phyloP scores from a whole-genome alignment of 2,888 invertebrate genomes.

The Azorinus chamasolen region DNA sequence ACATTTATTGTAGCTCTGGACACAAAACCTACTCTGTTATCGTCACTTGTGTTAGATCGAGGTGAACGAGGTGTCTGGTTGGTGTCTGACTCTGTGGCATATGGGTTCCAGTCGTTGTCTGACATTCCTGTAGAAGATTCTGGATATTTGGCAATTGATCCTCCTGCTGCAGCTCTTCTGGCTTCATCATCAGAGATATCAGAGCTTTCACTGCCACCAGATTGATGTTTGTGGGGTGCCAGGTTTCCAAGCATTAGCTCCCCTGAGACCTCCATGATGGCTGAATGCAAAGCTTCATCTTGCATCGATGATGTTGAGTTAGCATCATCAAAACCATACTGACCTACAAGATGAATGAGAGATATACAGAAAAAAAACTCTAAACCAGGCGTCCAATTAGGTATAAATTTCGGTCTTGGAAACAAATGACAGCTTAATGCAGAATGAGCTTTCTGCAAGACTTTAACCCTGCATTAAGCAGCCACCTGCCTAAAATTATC shows the following conservation, averaged over 20 bases:
- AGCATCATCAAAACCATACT: conserved; percentile 45
- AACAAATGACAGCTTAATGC: too few relatives aligned
- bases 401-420: too few relatives aligned
- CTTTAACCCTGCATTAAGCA: too few relatives aligned
- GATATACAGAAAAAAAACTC: too few relatives aligned
- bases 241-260: conserved; percentile 78
- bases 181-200: conserved; percentile 67
- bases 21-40: conserved; percentile 41
- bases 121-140: conserved; percentile 79
- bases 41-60: conserved; percentile 53
- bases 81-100: conserved; percentile 80
- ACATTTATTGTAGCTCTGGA: conserved; percentile 53
- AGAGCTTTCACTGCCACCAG: conserved; percentile 66
- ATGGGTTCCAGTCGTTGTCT: conserved; percentile 82
- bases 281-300: conserved; percentile 73
- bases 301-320: conserved; percentile 60
- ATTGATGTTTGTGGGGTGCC: conserved; percentile 57
- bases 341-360: conserved; percentile 19
- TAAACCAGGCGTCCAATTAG: too few relatives aligned
- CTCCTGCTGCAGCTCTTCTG: conserved; percentile 44
- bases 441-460: too few relatives aligned
- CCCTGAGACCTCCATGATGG: conserved; percentile 79
- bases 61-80: conserved; percentile 75
- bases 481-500: too few relatives aligned
- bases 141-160: conserved; percentile 76